Conservation (phyloP, 64 coral and sea anemone species). For the Pocillopora verrucosa region DNA sequence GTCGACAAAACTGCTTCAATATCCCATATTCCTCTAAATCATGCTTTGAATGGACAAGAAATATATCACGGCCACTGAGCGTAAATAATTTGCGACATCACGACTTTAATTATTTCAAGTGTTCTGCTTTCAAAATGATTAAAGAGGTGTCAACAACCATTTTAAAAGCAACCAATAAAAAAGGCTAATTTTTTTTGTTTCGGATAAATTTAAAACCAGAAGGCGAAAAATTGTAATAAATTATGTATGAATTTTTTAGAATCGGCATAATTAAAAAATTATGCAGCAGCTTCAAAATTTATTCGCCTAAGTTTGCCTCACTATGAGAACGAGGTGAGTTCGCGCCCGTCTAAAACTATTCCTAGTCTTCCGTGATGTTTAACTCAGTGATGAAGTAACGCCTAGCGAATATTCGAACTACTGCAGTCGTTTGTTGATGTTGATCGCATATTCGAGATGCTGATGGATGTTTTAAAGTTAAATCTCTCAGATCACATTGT, state of each 20-base stretch:
- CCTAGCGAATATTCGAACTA: neutral
- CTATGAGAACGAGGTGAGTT: neutral
- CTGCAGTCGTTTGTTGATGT: neutral
- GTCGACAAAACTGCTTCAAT: neutral
- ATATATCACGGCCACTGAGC: neutral
- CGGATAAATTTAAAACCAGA: neutral
- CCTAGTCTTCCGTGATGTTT: neutral
- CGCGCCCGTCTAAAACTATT: neutral
- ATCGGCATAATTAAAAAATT: too few species aligned
- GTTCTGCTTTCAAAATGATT: constrained; percentile 1
- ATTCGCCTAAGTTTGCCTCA: neutral
- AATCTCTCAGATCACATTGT: too few species aligned
- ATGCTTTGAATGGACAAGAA: too few species aligned
- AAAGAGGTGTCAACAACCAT: neutral
- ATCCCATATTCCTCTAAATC: neutral
- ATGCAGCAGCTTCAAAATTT: too few species aligned
- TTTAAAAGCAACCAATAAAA: neutral
- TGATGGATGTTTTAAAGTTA: neutral
- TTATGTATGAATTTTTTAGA: too few species aligned
- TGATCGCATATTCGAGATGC: neutral
- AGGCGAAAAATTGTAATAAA: neutral
- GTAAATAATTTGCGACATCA: constrained; percentile 19
- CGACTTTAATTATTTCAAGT: constrained; percentile 35
- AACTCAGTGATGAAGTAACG: neutral
- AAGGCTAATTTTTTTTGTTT: neutral